A percentile compares a stretch with the other conserved stretches of the same genome.
Evolutionary conservation across 2,797 vertebrate genomes (phyloP).

Genomic region (Champsocephalus esox): DNA sequence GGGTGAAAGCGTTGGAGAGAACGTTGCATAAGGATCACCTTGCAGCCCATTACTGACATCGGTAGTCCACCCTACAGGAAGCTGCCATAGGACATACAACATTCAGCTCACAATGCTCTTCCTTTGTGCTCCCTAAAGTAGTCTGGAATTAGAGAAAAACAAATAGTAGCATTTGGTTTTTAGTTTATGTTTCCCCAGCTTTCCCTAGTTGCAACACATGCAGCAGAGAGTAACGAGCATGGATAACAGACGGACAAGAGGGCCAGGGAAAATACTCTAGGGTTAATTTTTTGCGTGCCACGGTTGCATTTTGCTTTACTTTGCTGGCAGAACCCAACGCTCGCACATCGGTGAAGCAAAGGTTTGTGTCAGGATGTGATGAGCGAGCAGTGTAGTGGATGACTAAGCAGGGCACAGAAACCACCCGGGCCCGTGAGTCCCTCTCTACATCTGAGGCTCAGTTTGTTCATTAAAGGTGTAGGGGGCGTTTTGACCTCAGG

Average conservation of each 20-base stretch:
- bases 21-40: constrained; percentile 66
- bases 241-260: constrained; percentile 50
- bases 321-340: constrained; percentile 55
- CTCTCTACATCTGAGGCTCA: constrained; percentile 38
- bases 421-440: constrained; percentile 44
- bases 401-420: constrained; percentile 66
- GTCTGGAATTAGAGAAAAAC: constrained; percentile 27
- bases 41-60: constrained; percentile 73
- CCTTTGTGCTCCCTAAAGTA: constrained; percentile 12
- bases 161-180: constrained; percentile 11
- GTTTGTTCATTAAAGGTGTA: constrained; percentile 70
- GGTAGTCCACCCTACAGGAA: constrained; percentile 33
- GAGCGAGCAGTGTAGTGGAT: constrained; percentile 60
- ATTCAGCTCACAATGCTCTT: constrained; percentile 8
- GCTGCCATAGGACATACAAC: constrained; percentile 32
- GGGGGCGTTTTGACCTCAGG: constrained; percentile 64
- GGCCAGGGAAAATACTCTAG: constrained; percentile 49
- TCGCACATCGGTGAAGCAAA: constrained; percentile 38
- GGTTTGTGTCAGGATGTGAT: constrained; percentile 57
- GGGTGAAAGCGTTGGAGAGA: constrained; percentile 45
- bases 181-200: constrained; percentile 12
- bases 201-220: constrained; percentile 41
- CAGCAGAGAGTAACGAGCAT: constrained; percentile 53
- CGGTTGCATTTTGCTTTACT: constrained; percentile 52
- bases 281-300: constrained; percentile 75